Base-by-base conservation (phyloP, 2,113 vertebrate species). In the Cynocephalus volans region DNA sequence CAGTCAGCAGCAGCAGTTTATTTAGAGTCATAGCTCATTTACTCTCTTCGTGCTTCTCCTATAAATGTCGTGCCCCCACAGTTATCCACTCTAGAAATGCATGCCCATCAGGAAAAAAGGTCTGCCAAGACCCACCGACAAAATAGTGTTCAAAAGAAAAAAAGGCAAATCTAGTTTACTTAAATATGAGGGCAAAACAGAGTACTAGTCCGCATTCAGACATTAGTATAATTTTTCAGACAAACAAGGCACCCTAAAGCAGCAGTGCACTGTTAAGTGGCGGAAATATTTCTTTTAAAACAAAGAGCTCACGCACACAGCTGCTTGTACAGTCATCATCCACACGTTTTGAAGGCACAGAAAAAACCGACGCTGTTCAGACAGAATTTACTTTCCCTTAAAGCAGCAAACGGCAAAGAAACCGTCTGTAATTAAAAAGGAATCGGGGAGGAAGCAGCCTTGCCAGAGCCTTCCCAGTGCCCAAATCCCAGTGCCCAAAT, bases 231-330 rank as follows among this genome's bases (percentile, higher is more conserved):
- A 48, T 48, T 86, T 73, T 23, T 17, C 13, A 2, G 41, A 31
- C 13, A 17, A 83, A 58, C 90, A 70, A 23, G 73, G 12, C 92
- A 85, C 8, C 67, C 60, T 50, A 93, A 50, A 50, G 48, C 72
- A 81, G 41, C 92, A 75, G 10, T 56, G 31, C 52, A 56, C 13
- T 19, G 52, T 58, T 12, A 56, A 36, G 58, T 31, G 52, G 48
- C 26, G 84, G 67, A 86, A 87, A 45, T 28, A n/a, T 79, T 58
- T 70, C 87, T 75, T 94, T 87, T 85, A 97, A 96, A 96, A 97
- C 96, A 97, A 95, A 96, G 90, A 96, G 64, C 45, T 84, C 72
- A 8, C 6, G 50, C 67, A 56, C 7, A 79, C 90, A 90, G 33
- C 76, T 52, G 60, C 69, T 73, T 62, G 81, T 26, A 65, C 79